Evolutionary conservation across 2,797 vertebrate species (phyloP).

Genomic region (Alca torda): DNA sequence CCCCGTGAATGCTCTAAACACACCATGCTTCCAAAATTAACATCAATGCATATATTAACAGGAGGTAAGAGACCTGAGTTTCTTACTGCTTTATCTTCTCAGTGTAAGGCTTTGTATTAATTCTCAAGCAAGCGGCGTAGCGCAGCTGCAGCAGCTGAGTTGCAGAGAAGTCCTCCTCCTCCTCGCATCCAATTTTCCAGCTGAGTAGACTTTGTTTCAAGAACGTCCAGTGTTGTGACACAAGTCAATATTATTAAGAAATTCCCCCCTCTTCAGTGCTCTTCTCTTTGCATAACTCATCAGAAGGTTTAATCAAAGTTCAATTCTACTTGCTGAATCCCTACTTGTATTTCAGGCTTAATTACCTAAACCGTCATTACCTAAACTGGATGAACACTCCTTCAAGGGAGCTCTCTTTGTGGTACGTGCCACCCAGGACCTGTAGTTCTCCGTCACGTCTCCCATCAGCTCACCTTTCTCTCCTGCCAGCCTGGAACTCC

Average conservation of each 20-base stretch:
- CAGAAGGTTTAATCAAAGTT: slow-evolving; percentile 60
- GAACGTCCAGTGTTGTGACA: slow-evolving; percentile 51
- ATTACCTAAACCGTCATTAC: neutral
- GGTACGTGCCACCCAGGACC: neutral
- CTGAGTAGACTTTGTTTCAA: slow-evolving; percentile 51
- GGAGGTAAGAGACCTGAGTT: neutral
- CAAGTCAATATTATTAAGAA: slow-evolving; percentile 72
- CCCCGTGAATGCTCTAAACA: neutral
- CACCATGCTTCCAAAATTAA: neutral
- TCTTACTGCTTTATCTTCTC: neutral
- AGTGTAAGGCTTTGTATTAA: neutral
- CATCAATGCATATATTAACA: neutral
- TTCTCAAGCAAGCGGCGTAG: neutral
- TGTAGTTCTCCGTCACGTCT: fast-evolving
- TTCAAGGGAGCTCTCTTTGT: neutral
- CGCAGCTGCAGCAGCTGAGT: neutral
- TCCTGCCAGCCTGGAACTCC: neutral
- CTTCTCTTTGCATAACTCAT: slow-evolving; percentile 66
- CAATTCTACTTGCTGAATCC: slow-evolving; percentile 25
- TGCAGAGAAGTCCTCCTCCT: slow-evolving; percentile 40
- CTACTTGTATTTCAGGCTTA: slow-evolving; percentile 1
- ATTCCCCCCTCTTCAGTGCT: slow-evolving; percentile 4
- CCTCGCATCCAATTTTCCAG: slow-evolving; percentile 77
- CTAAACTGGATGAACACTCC: neutral
- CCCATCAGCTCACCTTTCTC: neutral